phyloP scores from a whole-genome alignment of 2,888 invertebrate species.

The Bellardia pandia region DNA sequence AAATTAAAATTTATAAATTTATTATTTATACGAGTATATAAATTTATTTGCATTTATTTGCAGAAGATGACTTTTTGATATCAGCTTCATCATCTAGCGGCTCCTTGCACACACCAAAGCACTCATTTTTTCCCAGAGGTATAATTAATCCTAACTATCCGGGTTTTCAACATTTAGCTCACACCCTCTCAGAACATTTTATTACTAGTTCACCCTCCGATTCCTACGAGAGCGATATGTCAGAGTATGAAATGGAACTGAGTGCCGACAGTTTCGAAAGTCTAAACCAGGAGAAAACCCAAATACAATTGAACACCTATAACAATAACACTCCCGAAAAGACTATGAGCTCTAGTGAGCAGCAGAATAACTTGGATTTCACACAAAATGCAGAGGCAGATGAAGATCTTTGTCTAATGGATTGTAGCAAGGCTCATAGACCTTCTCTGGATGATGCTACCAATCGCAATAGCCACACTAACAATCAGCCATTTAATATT shows the following conservation, averaged over 20 bases:
- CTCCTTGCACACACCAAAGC: slow-evolving; percentile 75
- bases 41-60: slow-evolving; percentile 15
- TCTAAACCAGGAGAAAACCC: slow-evolving; percentile 82
- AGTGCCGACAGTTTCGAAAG: slow-evolving; percentile 79
- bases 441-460: slow-evolving; percentile 63
- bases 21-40: too few relatives aligned
- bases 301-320: slow-evolving; percentile 60
- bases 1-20: neutral
- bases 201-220: slow-evolving; percentile 82
- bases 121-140: slow-evolving; percentile 86
- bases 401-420: slow-evolving; percentile 53
- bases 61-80: slow-evolving; percentile 73
- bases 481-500: slow-evolving; percentile 57
- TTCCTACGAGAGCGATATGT: slow-evolving; percentile 82
- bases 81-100: slow-evolving; percentile 73
- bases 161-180: slow-evolving; percentile 92
- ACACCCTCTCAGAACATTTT: slow-evolving; percentile 86
- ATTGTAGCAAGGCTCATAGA: slow-evolving; percentile 47
- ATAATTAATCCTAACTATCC: slow-evolving; percentile 94
- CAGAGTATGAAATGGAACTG: slow-evolving; percentile 81
- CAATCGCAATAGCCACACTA: slow-evolving; percentile 68
- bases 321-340: slow-evolving; percentile 65
- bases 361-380: slow-evolving; percentile 34
- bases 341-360: slow-evolving; percentile 53
- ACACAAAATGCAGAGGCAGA: slow-evolving; percentile 31